phyloP scores from a whole-genome alignment of 1,140 invertebrate genomes.

The Coboldia fuscipes region DNA sequence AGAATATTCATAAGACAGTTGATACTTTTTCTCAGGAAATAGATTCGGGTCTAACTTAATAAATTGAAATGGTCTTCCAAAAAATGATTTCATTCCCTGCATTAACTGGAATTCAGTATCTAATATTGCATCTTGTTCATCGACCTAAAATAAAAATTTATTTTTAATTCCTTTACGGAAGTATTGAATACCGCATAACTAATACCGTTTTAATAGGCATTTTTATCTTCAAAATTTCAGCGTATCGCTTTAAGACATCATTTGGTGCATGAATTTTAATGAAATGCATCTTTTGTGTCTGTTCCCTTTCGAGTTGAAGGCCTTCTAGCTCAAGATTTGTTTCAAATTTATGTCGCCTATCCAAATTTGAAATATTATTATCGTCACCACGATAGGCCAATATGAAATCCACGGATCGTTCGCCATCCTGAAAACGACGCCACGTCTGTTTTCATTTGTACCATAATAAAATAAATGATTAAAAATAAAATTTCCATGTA shows the following conservation, averaged over 20 bases:
- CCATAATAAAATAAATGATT: constrained; percentile 1
- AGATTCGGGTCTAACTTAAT: constrained; percentile 24
- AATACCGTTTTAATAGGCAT: constrained; percentile 63
- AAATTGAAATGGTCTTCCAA: constrained; percentile 11
- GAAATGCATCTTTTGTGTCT: constrained; percentile 34
- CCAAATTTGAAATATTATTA: constrained; percentile 17
- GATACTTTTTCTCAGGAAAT: constrained; percentile 28
- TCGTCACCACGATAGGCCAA: constrained; percentile 33
- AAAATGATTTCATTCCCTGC: constrained; percentile 8
- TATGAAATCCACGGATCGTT: constrained; percentile 37
- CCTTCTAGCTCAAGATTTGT: constrained; percentile 33
- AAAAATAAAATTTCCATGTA: background rate
- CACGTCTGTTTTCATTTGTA: no score
- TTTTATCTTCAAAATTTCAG: constrained; percentile 70
- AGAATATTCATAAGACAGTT: constrained; percentile 40
- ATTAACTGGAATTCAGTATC: constrained; percentile 10
- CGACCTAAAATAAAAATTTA: constrained; percentile 5
- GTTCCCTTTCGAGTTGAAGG: constrained; percentile 34
- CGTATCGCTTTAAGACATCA: constrained; percentile 59
- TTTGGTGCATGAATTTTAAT: constrained; percentile 58
- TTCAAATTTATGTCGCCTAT: constrained; percentile 32
- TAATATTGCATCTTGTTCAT: constrained; percentile 14
- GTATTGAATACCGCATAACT: background rate
- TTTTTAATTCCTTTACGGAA: background rate
- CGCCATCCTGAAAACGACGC: constrained; percentile 20